A percentile compares a stretch with the other conserved stretches of the same genome.
Conservation (phyloP, 2,797 vertebrate species). For the Monodelphis domestica region DNA sequence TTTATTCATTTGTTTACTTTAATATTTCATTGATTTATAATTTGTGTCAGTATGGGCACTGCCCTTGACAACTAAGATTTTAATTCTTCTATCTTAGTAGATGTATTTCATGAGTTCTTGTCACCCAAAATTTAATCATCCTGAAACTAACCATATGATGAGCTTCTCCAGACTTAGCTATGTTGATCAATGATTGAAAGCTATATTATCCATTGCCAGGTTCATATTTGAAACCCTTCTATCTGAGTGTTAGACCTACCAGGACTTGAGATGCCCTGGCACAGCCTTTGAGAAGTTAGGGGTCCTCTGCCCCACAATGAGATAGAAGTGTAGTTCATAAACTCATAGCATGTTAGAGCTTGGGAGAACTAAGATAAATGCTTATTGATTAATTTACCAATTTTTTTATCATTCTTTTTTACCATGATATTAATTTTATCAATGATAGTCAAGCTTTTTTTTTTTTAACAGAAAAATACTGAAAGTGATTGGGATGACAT, state of each 20-base stretch:
- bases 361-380: background rate
- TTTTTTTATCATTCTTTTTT: too few species aligned
- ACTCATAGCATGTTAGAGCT: background rate
- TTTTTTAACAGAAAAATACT: background rate
- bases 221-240: background rate
- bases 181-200: background rate
- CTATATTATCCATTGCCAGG: background rate
- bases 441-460: too few species aligned
- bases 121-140: background rate
- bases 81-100: background rate
- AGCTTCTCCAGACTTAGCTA: background rate
- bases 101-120: background rate
- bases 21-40: background rate
- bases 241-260: background rate
- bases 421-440: too few species aligned
- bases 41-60: background rate
- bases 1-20: background rate
- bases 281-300: background rate
- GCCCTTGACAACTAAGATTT: background rate
- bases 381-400: background rate
- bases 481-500: background rate
- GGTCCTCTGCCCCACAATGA: background rate
- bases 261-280: background rate
- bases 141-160: background rate
- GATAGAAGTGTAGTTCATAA: background rate